Evolutionary conservation across 2,888 invertebrate genomes (phyloP), one percentile per base, ranked within the genome.

Genomic region (Pantelozetes paolii): DNA sequence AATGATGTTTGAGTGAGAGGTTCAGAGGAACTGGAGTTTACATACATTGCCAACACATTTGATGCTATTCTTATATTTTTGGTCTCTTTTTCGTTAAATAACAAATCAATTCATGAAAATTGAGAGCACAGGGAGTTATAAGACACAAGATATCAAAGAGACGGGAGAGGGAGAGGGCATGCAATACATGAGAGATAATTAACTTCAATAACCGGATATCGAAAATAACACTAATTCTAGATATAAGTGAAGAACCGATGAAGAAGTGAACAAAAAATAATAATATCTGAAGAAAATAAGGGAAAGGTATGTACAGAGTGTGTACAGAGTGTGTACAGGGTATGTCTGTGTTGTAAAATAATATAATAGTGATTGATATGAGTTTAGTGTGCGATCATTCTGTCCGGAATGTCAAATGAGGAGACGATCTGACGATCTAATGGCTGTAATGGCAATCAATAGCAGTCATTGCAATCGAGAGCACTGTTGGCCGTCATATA

Each of bases 301-400:
- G 23, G 6, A 40, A 64, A 28, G 30, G 36, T 30, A 9, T 64
- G 36, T 50, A 5, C 5, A 8, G 20, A n/a, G n/a, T n/a, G n/a
- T n/a, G n/a, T n/a, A n/a, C n/a, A n/a, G n/a, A n/a, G n/a, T n/a
- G n/a, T n/a, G n/a, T n/a, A n/a, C n/a, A n/a, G n/a, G n/a, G n/a
- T n/a, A n/a, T n/a, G n/a, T n/a, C n/a, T 59, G 26, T 59, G 64
- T 64, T 64, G 64, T 64, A 64, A 64, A 64, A 64, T 67, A 67
- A 67, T 30, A 59, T 45, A 45, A 45, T 54, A 54, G 67, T 67
- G 67, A 67, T 67, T 67, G 67, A 67, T 67, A 67, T 40, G 67
- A 40, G 42, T 67, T 36, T 67, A 62, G 59, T 67, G 42, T 67
- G 67, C 23, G 67, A 67, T 67, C 67, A 23, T 1, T 13, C 15